phyloP scores from a whole-genome alignment of 2,797 vertebrate genomes.

The Phrynocephalus forsythii region DNA sequence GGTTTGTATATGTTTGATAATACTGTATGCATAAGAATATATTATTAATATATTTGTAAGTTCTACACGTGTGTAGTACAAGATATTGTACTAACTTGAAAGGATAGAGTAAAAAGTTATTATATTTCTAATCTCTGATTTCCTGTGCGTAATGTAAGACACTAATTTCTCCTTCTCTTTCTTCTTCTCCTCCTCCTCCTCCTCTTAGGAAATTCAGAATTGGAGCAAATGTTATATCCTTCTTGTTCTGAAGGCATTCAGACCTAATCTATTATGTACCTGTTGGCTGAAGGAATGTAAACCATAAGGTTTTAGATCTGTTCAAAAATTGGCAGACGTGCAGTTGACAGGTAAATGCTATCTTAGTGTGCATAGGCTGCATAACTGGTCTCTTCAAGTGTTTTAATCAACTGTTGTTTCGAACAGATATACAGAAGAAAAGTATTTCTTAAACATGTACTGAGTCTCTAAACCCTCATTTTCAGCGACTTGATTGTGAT shows the following conservation, averaged over 20 bases:
- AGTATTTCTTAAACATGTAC: neutral
- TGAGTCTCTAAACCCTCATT: neutral
- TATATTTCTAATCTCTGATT: neutral
- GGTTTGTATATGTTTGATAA: neutral
- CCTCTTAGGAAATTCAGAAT: conserved; percentile 70
- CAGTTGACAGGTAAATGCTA: conserved; percentile 63
- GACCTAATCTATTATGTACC: conserved; percentile 59
- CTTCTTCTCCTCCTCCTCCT: conserved; percentile 57
- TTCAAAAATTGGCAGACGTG: conserved; percentile 61
- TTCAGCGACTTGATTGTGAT: neutral
- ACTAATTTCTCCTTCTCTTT: conserved; percentile 60
- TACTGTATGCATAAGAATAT: too few species aligned
- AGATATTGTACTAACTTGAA: neutral
- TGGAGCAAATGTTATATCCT: conserved; percentile 72
- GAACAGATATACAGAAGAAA: neutral
- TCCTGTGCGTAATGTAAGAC: conserved; percentile 36
- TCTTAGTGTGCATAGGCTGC: neutral
- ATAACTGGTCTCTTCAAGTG: neutral
- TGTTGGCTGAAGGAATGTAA: conserved; percentile 74
- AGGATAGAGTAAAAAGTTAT: neutral
- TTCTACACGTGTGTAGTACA: too few species aligned
- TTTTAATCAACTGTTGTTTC: neutral
- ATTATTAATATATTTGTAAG: too few species aligned
- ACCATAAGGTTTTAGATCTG: conserved; percentile 61
- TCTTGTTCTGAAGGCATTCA: conserved; percentile 68